Conservation (phyloP, 2,113 vertebrate genomes). For the Cynopterus brachyotis region DNA sequence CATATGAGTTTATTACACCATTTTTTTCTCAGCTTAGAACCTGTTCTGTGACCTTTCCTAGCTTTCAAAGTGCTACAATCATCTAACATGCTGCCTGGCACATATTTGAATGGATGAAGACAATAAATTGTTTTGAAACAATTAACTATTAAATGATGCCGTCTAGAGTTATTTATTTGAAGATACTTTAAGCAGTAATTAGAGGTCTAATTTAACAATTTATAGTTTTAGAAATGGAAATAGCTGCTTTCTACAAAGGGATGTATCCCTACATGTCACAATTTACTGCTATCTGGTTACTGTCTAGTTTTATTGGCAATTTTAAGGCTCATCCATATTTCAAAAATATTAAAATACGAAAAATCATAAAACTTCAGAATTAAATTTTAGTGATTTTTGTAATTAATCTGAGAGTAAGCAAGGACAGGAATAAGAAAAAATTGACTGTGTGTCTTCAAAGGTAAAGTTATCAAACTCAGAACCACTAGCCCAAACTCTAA, state of each 20-base stretch:
- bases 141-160: background rate
- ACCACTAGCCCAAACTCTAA: background rate
- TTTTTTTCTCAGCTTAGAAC: constrained; percentile 31
- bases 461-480: background rate
- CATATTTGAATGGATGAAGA: background rate
- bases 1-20: background rate
- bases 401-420: background rate
- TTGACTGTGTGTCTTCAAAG: background rate
- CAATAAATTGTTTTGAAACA: background rate
- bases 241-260: background rate
- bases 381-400: constrained; percentile 3
- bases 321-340: background rate
- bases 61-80: background rate
- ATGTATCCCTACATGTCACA: background rate
- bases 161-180: background rate
- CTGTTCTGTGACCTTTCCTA: background rate
- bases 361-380: background rate
- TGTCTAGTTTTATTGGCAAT: background rate
- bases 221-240: background rate
- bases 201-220: background rate
- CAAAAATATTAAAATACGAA: constrained; percentile 26
- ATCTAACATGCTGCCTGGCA: background rate
- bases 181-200: background rate
- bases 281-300: background rate
- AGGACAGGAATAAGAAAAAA: background rate